Evolutionary conservation across 2,797 vertebrate species (phyloP), one percentile per base, ranked within the genome.

Genomic region (Hozukius guyotensis): DNA sequence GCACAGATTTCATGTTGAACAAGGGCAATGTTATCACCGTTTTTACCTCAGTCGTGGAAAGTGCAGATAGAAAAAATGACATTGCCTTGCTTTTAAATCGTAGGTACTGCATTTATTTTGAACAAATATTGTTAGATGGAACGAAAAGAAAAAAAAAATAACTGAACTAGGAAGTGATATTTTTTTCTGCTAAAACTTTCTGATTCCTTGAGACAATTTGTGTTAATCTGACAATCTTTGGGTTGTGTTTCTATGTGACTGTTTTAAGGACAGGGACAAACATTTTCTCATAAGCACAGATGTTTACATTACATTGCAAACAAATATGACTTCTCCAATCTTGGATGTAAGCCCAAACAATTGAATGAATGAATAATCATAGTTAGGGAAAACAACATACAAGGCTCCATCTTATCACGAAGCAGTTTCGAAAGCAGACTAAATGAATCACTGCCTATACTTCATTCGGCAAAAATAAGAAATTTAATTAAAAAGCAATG

Each of bases 1-100:
- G 76, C 62, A 80, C 69, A 86, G 55, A 84, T 89, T 80, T 52
- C 56, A 75, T 66, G 75, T 83, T 78, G 32, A 38, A 87, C 73
- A 84, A 84, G 63, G 78, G 52, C 76, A 63, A 61, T 22, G 18
- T 8, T 36, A 42, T 74, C 77, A 65, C 49, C 8, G 11, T 75
- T 79, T 86, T 78, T 77, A 55, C 52, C 56, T 74, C 12, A 29
- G 49, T 9, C 24, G 27, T 16, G 56, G 73, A 75, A 68, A 66
- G 27, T 55, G 22, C 18, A 85, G 36, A 49, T 31, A 76, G 24
- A 24, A 52, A 71, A 78, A 76, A 60, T 57, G 64, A 82, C 83
- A 72, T 88, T 76, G 82, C 8, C 31, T 83, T 32, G 60, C 59
- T 87, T 72, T 71, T 13, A 66, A 75, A 80, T 10, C 32, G 27